Base-by-base conservation (phyloP, 2,113 vertebrate species). In the Peromyscus californicus region DNA sequence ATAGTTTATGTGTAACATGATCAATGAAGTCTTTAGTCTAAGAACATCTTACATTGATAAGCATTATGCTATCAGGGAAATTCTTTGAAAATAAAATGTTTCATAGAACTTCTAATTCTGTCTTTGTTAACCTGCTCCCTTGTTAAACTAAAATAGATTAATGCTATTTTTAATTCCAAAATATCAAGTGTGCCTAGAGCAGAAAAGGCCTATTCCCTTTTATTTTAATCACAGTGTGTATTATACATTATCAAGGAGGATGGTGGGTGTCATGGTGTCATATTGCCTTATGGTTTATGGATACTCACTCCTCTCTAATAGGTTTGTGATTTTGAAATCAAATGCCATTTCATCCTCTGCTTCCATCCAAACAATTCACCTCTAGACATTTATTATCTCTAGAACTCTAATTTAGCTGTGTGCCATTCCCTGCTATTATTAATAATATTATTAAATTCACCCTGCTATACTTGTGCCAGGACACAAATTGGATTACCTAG, bases 31-130 rank as follows among this genome's bases (percentile, higher is more conserved):
- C 72, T 92, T 91, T 72, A 93, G 57, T 6, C 90, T 45, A 59
- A 51, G 1, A 76, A 54, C 1, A 3, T 84, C n/a, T 91, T 75
- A 59, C 24, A 93, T 79, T 57, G 51, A 89, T 22, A 94, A 74
- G 87, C 70, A 7, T 84, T 76, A 88, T 89, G 24, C 33, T 26
- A 91, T 69, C 36, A 70, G 74, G 7, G 22, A 88, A 36, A 39
- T 80, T 48, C 21, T 76, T 54, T 69, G 26, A 94, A 39, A 29
- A 91, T 91, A 94, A 89, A 22, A 1, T 61, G 61, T 86, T 95
- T 95, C 88, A 93, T 75, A 80, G 93, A 96, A 74, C 31, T 54
- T 93, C 45, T 70, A 96, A 91, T 95, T 90, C 45, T 86, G 26
- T 95, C 36, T 75, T 6, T 85, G 67, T 16, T 31, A 93, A 91